Conservation (phyloP, 2,113 vertebrate species). For the Sakesphorus luctuosus region DNA sequence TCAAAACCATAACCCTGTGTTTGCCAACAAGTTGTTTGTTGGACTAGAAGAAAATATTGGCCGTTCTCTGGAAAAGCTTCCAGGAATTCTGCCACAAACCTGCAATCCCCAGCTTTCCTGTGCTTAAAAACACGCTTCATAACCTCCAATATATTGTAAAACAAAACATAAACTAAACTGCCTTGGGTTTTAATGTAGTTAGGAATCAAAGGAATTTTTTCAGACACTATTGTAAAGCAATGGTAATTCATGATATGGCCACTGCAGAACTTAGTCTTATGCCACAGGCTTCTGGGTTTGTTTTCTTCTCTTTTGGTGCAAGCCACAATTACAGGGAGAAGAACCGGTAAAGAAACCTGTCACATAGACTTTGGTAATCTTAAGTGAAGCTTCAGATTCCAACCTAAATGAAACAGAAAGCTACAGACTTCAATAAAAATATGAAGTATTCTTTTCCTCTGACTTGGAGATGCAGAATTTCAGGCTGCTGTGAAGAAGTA, state of each 20-base stretch:
- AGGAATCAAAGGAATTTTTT: background rate
- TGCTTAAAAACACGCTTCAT: background rate
- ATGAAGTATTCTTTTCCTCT: background rate
- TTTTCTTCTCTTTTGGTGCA: background rate
- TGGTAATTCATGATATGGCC: accelerated
- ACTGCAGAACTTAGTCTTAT: background rate
- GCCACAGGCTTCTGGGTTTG: background rate
- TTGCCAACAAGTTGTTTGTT: background rate
- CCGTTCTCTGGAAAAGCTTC: background rate
- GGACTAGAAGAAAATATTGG: background rate
- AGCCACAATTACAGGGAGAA: background rate
- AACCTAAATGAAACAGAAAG: background rate
- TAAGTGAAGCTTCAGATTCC: background rate
- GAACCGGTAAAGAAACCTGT: background rate
- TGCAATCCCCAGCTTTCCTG: background rate
- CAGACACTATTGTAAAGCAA: background rate
- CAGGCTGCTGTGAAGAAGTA: background rate
- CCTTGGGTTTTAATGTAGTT: background rate
- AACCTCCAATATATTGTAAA: background rate
- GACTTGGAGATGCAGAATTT: background rate
- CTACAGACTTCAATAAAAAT: background rate
- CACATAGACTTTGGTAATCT: accelerated
- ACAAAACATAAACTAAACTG: background rate
- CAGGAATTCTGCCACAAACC: background rate
- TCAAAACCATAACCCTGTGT: background rate